A percentile compares a stretch with the other conserved stretches of the same genome.
These are phyloP conservation scores for Cryptocephalus moraei DNA, from an alignment of 2,888 invertebrate species.

Conservation along the genomic window DNA sequence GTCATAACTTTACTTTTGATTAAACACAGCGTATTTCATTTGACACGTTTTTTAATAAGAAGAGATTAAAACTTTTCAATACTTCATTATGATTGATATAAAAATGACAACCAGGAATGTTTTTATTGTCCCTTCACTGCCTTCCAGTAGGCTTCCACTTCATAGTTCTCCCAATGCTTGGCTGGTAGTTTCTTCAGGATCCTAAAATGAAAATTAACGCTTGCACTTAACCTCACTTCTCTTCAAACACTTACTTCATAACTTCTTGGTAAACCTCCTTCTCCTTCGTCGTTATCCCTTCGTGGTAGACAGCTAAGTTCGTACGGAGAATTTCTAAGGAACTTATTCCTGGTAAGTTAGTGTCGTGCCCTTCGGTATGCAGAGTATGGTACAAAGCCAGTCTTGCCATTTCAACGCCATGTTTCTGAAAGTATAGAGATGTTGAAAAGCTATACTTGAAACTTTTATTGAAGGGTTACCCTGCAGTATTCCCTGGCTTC, in stretches of 20 bases:
- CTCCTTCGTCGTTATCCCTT: conserved; percentile 59
- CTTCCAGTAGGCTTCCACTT: conserved; percentile 35
- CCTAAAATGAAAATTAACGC: conserved; percentile 28
- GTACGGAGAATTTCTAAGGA: conserved; percentile 48
- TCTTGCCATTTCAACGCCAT: conserved; percentile 57
- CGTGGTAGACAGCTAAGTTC: conserved; percentile 53
- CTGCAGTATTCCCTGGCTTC: conserved; percentile 57
- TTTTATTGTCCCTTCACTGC: conserved; percentile 8
- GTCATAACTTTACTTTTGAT: no score
- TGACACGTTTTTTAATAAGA: no score
- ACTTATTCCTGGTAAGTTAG: conserved; percentile 70
- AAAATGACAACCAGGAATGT: no score
- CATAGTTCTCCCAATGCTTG: conserved; percentile 56
- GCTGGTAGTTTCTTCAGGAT: conserved; percentile 39
- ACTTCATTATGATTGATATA: no score
- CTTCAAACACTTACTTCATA: conserved; percentile 19
- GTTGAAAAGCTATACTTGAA: background rate
- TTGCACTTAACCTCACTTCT: no score
- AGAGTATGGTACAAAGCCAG: conserved; percentile 59
- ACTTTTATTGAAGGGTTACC: conserved; percentile 36
- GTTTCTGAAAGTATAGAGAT: conserved; percentile 33
- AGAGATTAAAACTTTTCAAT: no score
- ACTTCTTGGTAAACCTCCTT: conserved; percentile 41
- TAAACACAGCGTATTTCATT: no score
- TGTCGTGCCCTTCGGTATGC: conserved; percentile 51